Evolutionary conservation across 2,797 vertebrate genomes (phyloP).

Genomic region (Aphelocoma californica): DNA sequence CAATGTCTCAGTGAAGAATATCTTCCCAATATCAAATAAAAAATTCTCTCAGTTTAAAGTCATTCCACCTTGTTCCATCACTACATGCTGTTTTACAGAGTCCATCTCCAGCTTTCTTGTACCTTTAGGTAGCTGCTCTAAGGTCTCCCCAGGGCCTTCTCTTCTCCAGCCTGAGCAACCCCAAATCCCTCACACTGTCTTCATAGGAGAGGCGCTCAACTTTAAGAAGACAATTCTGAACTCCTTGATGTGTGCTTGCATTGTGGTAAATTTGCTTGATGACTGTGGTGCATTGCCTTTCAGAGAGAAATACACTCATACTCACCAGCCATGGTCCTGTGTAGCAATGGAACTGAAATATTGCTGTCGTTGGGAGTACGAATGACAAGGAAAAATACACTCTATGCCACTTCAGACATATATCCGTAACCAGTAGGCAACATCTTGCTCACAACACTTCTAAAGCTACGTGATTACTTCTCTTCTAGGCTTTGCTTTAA

Average conservation of each 20-base stretch:
- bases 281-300: background rate
- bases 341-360: background rate
- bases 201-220: background rate
- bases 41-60: background rate
- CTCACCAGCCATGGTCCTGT: background rate
- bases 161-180: background rate
- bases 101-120: background rate
- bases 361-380: background rate
- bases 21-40: background rate
- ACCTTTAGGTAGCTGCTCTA: background rate
- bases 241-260: background rate
- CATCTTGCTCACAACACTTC: rapidly evolving
- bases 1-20: background rate
- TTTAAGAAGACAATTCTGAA: background rate
- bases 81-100: background rate
- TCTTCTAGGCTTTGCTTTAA: background rate
- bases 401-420: background rate
- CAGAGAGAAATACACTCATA: background rate
- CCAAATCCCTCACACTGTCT: background rate
- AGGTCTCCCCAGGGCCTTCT: background rate
- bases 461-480: background rate
- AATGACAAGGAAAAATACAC: background rate
- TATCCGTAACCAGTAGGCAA: background rate
- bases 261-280: background rate
- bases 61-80: background rate